Evolutionary conservation across 2,797 vertebrate species (phyloP), one percentile per base, ranked within the genome.

Genomic region (Meda fulgida): DNA sequence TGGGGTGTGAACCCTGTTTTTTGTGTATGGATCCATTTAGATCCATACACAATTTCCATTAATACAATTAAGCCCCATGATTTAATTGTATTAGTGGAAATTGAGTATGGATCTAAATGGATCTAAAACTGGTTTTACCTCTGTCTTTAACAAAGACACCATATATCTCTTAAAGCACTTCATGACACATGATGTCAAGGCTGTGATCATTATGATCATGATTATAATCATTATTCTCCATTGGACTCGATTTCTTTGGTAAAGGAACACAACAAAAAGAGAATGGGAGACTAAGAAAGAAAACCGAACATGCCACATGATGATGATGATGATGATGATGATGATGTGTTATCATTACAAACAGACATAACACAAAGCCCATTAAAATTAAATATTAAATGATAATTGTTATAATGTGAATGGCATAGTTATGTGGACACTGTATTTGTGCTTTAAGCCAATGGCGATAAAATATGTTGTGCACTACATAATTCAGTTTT

Each of bases 201-300:
- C 63, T 31, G 31, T 31, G 29, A n/a, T n/a, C n/a, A n/a, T n/a
- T n/a, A n/a, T n/a, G n/a, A n/a, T n/a, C n/a, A n/a, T n/a, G n/a
- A n/a, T n/a, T n/a, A n/a, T n/a, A 26, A 43, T 43, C 23, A 26
- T 71, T 8, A n/a, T 71, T 26, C 38, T 40, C 23, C 21, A 40
- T 14, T 71, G 69, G 69, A 71, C 23, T 26, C 14, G 0, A 14
- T 46, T n/a, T 71, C 7, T 46, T 26, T 43, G 13, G 40, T 29
- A 29, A n/a, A 46, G n/a, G 40, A 26, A 43, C 11, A 46, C 46
- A 67, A n/a, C 21, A 48, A 60, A 53, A 38, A 71, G 11, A 80
- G 82, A 36, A 18, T 43, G 3, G 43, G 2, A 86, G 29, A 34
- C 4, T 31, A 51, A 70, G 73, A 83, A 53, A 81, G 13, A 69